Conservation (phyloP, 2,888 invertebrate genomes). For the Tineola bisselliella region DNA sequence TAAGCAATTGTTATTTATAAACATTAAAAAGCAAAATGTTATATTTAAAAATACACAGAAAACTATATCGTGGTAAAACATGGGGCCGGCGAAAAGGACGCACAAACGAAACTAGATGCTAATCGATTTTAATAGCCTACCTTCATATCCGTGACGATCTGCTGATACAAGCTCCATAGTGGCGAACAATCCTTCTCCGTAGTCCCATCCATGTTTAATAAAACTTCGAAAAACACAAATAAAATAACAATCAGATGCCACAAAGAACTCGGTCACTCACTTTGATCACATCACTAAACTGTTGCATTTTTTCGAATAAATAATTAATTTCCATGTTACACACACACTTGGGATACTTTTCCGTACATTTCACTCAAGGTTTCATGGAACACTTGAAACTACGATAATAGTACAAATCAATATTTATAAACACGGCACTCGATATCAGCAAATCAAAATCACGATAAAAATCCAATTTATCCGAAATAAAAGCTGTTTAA, state of each 20-base stretch:
- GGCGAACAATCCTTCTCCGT: conserved; percentile 87
- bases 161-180: conserved; percentile 93
- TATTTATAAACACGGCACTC: conserved; percentile 54
- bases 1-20: too few relatives aligned
- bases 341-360: conserved; percentile 25
- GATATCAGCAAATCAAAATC: conserved; percentile 7
- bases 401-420: conserved; percentile 54
- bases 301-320: conserved; percentile 43
- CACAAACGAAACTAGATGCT: background rate
- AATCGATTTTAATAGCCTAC: conserved; percentile 64
- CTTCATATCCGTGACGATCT: conserved; percentile 97
- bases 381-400: conserved; percentile 34
- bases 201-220: conserved; percentile 73
- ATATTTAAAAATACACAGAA: background rate
- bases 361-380: conserved; percentile 53
- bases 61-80: background rate
- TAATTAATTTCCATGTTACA: conserved; percentile 19
- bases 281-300: conserved; percentile 38
- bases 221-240: conserved; percentile 31
- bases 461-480: conserved; percentile 1
- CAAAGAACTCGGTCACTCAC: conserved; percentile 33
- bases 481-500: background rate
- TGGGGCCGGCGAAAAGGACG: background rate
- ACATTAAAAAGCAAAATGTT: too few relatives aligned
- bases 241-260: conserved; percentile 30